Conservation (phyloP, 2,888 invertebrate genomes). For the Lypha dubia region DNA sequence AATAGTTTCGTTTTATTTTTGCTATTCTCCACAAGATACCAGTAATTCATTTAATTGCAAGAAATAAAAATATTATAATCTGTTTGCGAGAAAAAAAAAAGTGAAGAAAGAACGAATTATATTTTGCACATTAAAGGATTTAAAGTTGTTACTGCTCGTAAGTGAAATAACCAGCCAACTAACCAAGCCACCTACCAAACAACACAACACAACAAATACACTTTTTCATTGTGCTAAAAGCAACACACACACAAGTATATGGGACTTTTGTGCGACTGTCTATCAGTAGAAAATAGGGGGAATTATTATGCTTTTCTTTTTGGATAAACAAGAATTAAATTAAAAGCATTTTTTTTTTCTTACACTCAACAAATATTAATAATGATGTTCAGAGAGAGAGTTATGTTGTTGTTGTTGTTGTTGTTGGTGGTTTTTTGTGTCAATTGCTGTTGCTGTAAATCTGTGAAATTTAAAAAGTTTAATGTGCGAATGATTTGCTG, state of each 20-base stretch:
- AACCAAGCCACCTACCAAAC: too few species aligned
- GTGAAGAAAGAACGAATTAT: neutral
- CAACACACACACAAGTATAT: neutral
- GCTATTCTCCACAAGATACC: neutral
- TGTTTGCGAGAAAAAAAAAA: neutral
- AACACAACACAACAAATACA: neutral
- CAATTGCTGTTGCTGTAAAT: slow-evolving; percentile 36
- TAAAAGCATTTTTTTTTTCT: slow-evolving; percentile 51
- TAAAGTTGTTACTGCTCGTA: slow-evolving; percentile 6
- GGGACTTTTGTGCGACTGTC: neutral
- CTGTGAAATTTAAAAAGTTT: slow-evolving; percentile 38
- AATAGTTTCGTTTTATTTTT: neutral
- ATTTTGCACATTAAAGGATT: slow-evolving; percentile 13
- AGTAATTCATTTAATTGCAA: slow-evolving; percentile 9
- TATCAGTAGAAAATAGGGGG: neutral
- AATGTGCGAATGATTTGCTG: neutral
- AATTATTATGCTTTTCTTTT: slow-evolving; percentile 9
- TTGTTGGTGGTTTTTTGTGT: slow-evolving; percentile 5
- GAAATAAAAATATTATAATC: neutral
- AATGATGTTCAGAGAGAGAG: too few species aligned
- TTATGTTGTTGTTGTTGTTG: too few species aligned
- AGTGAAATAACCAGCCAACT: neutral
- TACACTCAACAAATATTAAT: slow-evolving; percentile 10
- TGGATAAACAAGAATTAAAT: slow-evolving; percentile 48
- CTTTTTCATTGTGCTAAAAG: too few species aligned